Percentiles rank a stretch among this genome's conserved stretches.
These are phyloP conservation scores for Irena cyanogastra DNA, from an alignment of 2,113 vertebrate species.

Conservation along the genomic window DNA sequence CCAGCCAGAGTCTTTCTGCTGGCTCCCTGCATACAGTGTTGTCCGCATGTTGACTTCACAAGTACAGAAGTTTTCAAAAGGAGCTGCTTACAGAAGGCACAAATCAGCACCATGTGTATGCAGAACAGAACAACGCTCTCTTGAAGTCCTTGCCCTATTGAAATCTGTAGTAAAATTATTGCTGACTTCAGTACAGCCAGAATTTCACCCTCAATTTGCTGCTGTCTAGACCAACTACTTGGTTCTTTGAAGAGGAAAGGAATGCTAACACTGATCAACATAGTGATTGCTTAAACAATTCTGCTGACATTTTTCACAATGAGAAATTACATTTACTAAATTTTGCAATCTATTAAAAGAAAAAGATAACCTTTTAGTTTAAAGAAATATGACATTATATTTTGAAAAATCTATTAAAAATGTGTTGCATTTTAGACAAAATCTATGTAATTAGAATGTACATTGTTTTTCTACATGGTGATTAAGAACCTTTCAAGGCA, in stretches of 20 bases:
- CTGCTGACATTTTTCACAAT: not conserved
- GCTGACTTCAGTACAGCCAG: not conserved
- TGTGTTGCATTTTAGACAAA: not conserved
- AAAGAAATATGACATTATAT: not conserved
- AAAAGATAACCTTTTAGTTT: not conserved
- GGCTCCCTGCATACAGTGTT: not conserved
- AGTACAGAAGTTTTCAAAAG: not conserved
- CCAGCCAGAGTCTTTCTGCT: not conserved
- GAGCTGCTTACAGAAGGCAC: not conserved
- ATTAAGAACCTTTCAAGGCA: not conserved
- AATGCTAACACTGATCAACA: not conserved
- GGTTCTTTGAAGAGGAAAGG: not conserved
- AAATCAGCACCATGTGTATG: not conserved
- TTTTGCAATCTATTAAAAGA: not conserved
- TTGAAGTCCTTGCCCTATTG: not conserved
- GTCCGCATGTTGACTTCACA: fast-evolving
- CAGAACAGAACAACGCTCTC: not conserved
- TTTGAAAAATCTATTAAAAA: not conserved
- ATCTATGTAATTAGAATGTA: not conserved
- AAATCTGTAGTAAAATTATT: not conserved
- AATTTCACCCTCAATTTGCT: not conserved
- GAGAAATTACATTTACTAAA: not conserved
- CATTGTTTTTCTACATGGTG: not conserved
- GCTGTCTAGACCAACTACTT: not conserved
- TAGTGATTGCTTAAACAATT: not conserved